Base-by-base conservation (phyloP, 2,113 vertebrate species). In the Saccopteryx bilineata region DNA sequence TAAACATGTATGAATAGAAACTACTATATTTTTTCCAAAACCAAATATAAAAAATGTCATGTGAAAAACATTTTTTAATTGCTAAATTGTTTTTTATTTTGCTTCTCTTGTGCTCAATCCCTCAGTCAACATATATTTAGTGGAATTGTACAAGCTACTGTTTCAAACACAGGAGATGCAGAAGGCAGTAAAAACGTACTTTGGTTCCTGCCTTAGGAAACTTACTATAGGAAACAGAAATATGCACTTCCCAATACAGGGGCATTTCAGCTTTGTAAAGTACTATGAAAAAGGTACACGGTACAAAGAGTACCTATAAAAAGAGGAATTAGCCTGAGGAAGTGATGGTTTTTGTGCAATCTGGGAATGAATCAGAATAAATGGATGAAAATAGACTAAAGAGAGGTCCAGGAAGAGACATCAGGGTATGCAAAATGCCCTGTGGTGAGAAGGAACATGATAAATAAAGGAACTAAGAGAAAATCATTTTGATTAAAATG, bases 251-350 rank as follows among this genome's bases (percentile, higher is more conserved):
- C 75, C 39, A 88, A 89, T 15, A 85, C 39, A 95, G 78, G 95
- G 68, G 92, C 95, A 94, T 81, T 85, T 87, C n/a, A 88, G 50
- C 66, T 92, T 92, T 92, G 71, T 76, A 92, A 89, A 95, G 50
- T 90, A 48, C 60, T 87, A n/a, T 66, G 23, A 75, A 85, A 92
- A 90, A 81, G 39, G 54, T 85, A 88, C 28, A 65, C 19, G 69
- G 39, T 66, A 52, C 65, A 93, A 91, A 89, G 26, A 72, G 58
- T 48, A 17, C 26, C 82, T 72, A 15, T 79, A 60, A 87, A 85
- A 85, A 28, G 15, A 74, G 31, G 26, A 61, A 7, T 90, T 74
- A 82, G 33, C 83, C 82, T 86, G 11, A 26, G 46, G n/a, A 93
- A 95, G 50, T 54, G 56, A 74, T 56, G 58, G 54, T 85, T 94